Percentiles rank a stretch among this genome's conserved stretches.
These are phyloP conservation scores for Eumaeus atala DNA, from an alignment of 1,140 invertebrate species.

Conservation along the genomic window DNA sequence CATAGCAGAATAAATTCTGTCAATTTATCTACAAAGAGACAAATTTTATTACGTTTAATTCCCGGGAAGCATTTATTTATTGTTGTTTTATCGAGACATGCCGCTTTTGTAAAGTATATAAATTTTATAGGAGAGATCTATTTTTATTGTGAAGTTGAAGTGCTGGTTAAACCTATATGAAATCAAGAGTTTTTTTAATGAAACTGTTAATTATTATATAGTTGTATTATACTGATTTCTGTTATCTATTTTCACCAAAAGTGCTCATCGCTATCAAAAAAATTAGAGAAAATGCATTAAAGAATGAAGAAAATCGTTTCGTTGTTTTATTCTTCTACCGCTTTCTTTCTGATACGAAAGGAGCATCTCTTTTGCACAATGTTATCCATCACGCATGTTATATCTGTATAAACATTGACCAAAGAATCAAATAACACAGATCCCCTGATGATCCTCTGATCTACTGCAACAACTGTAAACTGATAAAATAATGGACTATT, in stretches of 20 bases:
- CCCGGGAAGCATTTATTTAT: constrained; percentile 70
- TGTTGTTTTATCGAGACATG: constrained; percentile 65
- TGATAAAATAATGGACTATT: too few species aligned
- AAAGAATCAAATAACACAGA: too few species aligned
- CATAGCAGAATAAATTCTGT: constrained; percentile 63
- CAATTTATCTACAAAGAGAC: constrained; percentile 67
- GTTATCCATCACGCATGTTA: too few species aligned
- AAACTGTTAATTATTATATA: constrained; percentile 65
- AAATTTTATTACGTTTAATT: constrained; percentile 56
- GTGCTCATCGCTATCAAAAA: constrained; percentile 78
- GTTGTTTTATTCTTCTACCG: constrained; percentile 41
- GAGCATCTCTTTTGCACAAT: too few species aligned
- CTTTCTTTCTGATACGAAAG: too few species aligned
- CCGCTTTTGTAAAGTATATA: constrained; percentile 72
- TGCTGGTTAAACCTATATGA: constrained; percentile 59
- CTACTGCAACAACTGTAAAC: too few species aligned
- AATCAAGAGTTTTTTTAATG: constrained; percentile 62
- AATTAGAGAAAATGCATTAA: constrained; percentile 76
- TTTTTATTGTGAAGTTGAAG: constrained; percentile 72
- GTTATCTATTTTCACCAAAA: constrained; percentile 78
- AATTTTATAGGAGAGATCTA: constrained; percentile 75
- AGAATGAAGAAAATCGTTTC: constrained; percentile 67
- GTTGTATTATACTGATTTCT: constrained; percentile 66
- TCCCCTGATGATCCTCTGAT: too few species aligned
- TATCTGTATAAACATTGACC: too few species aligned